These are phyloP conservation scores for Thecocarcelia acutangulata DNA, from an alignment of 2,888 invertebrate species.

Conservation along the genomic window DNA sequence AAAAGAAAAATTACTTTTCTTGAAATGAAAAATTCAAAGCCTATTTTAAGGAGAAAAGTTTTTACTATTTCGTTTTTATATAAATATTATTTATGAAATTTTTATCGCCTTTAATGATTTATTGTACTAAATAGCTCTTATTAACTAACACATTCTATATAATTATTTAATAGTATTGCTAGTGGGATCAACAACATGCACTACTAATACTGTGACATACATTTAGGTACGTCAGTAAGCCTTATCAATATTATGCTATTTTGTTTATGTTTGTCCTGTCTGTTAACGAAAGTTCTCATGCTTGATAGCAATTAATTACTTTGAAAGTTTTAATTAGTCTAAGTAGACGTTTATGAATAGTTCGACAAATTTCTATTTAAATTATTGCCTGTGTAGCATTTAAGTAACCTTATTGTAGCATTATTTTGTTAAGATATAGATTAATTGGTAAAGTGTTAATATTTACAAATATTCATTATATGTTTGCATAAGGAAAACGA, in stretches of 20 bases:
- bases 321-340: conserved; percentile 12
- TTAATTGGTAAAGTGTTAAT: neutral
- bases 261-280: neutral
- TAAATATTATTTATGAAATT: no score
- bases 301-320: conserved; percentile 25
- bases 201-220: neutral
- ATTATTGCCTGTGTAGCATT: neutral
- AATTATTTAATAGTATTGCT: conserved; percentile 5
- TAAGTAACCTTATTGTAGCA: neutral
- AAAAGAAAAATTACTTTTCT: no score
- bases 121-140: no score
- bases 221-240: neutral
- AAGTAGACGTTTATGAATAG: conserved; percentile 1
- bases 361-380: neutral
- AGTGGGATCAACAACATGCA: no score
- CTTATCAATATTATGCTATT: neutral
- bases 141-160: no score
- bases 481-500: no score
- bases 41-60: no score
- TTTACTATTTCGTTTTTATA: no score
- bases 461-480: no score
- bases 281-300: neutral
- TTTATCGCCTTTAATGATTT: no score
- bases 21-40: no score
- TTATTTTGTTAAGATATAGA: neutral